Evolutionary conservation across 1,140 invertebrate species (phyloP), one percentile per base, ranked within the genome.

Genomic region (Drosophila sproati): DNA sequence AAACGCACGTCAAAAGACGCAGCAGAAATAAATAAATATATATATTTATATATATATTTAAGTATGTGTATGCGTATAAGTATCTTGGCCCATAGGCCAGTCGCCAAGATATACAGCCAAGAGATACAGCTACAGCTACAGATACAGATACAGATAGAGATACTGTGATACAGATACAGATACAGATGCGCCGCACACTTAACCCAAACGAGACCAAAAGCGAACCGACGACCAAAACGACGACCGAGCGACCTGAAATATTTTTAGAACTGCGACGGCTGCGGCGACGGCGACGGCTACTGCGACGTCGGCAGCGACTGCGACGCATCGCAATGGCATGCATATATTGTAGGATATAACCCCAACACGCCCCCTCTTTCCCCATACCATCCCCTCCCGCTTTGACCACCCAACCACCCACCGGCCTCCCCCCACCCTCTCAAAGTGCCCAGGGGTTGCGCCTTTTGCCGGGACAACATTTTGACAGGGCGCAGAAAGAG

Each of bases 131-230:
- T 20, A 20, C 20, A 73, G 54, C 35, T 32, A 52, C 51, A 77
- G 52, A 47, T 73, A 68, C 74, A 69, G 61, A 66, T 63, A 68
- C 60, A 80, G 72, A 69, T 82, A 80, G 64, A 68, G 62, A 68
- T 63, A 57, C 55, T 39, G 8, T 7, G 54, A 56, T 55, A 66
- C 60, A 54, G 51, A 77, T 77, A 55, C 39, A 54, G 63, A 39
- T 45, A 55, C 51, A 55, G 73, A 71, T 70, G 68, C 73, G 68
- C 73, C 79, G 80, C 85, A 83, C 85, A 88, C 83, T 88, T 88
- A 88, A 88, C 83, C 83, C 83, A 89, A 88, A 83, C 83, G 85
- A 89, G 77, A 82, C 83, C 82, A 87, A 85, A 82, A 85, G 82
- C 83, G 82, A 86, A 86, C 82, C 80, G 81, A 72, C 76, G 76